Evolutionary conservation across 2,797 vertebrate species (phyloP).

Genomic region (Liasis olivaceus): DNA sequence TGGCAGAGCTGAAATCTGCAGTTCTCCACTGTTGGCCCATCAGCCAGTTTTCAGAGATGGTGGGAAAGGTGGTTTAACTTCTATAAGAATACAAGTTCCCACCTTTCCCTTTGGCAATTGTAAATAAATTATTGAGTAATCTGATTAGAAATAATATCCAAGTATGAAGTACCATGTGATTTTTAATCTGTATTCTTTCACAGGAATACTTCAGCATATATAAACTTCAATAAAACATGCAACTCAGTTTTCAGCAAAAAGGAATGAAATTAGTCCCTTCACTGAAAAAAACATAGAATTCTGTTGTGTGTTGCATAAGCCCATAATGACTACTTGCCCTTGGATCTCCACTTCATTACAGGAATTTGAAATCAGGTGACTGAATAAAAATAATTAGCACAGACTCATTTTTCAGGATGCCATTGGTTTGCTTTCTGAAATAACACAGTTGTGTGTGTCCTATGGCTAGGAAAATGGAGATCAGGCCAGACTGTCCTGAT

Average conservation of each 20-base stretch:
- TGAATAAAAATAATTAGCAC: background rate
- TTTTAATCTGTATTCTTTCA: background rate
- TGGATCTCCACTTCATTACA: background rate
- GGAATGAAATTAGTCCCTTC: background rate
- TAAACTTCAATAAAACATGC: background rate
- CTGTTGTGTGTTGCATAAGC: background rate
- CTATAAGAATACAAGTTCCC: background rate
- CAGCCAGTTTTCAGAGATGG: background rate
- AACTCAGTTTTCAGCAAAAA: background rate
- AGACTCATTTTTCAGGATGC: background rate
- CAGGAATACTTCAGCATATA: background rate
- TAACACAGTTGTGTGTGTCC: background rate
- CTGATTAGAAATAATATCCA: background rate
- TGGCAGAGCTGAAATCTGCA: background rate
- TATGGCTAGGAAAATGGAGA: conserved; percentile 4
- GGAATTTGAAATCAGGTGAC: background rate
- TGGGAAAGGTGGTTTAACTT: background rate
- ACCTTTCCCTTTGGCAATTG: background rate
- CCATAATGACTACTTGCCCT: background rate
- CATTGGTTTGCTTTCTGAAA: background rate
- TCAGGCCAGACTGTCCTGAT: conserved; percentile 42
- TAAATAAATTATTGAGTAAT: background rate
- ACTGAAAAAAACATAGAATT: background rate
- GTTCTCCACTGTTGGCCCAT: background rate
- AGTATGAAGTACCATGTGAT: background rate